phyloP scores from a whole-genome alignment of 2,113 vertebrate species.

The Sylvia atricapilla region DNA sequence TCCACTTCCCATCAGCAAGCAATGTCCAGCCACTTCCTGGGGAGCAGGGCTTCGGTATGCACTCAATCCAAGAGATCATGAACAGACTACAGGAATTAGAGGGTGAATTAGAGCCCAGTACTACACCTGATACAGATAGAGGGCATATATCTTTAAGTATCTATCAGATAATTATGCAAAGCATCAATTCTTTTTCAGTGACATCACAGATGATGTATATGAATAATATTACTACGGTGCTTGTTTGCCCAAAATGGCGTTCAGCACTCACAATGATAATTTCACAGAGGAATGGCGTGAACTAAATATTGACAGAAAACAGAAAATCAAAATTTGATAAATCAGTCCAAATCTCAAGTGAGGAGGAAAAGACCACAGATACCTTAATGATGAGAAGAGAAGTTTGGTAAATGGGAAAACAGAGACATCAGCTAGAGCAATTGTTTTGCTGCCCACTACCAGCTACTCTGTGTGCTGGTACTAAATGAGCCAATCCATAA shows the following conservation, averaged over 20 bases:
- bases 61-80: background rate
- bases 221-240: background rate
- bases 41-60: background rate
- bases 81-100: background rate
- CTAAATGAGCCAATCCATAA: background rate
- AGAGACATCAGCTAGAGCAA: fast-evolving
- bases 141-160: background rate
- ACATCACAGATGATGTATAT: background rate
- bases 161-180: conserved; percentile 22
- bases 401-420: background rate
- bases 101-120: too few relatives aligned
- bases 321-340: conserved; percentile 1
- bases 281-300: background rate
- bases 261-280: background rate
- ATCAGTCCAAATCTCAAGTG: background rate
- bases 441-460: background rate
- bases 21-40: background rate
- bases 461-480: background rate
- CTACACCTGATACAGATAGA: too few relatives aligned
- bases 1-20: background rate
- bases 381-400: background rate
- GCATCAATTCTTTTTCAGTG: background rate
- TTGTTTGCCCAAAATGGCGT: conserved; percentile 2
- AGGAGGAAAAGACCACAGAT: background rate
- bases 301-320: background rate